phyloP scores from a whole-genome alignment of 2,888 invertebrate genomes.

The Cyclophora albipunctata region DNA sequence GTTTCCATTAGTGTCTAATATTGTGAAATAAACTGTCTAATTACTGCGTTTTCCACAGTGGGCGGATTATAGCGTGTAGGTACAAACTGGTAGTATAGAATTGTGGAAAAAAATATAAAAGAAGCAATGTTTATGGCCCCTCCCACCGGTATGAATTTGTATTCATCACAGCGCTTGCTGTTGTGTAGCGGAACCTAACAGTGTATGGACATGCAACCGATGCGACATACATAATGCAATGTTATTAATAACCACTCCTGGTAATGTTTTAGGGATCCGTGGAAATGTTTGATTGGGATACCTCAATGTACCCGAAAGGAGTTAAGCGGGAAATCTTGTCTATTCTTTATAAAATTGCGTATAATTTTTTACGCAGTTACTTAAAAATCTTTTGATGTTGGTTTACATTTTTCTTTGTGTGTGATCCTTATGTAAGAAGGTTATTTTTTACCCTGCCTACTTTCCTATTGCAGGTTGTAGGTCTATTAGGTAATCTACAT shows the following conservation, averaged over 20 bases:
- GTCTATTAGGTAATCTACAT: no score
- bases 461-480: no score
- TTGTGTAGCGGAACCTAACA: conserved; percentile 29
- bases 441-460: no score
- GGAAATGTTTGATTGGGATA: not conserved
- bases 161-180: conserved; percentile 31
- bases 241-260: conserved; percentile 7
- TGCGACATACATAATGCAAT: conserved; percentile 21
- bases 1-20: conserved; percentile 28
- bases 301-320: no score
- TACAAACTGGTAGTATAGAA: conserved; percentile 18
- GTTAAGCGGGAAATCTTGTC: no score
- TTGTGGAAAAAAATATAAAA: conserved; percentile 39
- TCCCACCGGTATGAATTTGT: conserved; percentile 39
- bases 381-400: no score
- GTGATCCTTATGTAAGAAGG: no score
- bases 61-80: conserved; percentile 40
- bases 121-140: conserved; percentile 20
- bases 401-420: no score
- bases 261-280: not conserved
- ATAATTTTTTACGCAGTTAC: no score
- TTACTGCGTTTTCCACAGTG: conserved; percentile 35
- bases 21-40: conserved; percentile 31
- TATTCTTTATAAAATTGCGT: no score
- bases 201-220: conserved; percentile 40